phyloP scores from a whole-genome alignment of 2,888 invertebrate species.

The Steromphala cineraria region DNA sequence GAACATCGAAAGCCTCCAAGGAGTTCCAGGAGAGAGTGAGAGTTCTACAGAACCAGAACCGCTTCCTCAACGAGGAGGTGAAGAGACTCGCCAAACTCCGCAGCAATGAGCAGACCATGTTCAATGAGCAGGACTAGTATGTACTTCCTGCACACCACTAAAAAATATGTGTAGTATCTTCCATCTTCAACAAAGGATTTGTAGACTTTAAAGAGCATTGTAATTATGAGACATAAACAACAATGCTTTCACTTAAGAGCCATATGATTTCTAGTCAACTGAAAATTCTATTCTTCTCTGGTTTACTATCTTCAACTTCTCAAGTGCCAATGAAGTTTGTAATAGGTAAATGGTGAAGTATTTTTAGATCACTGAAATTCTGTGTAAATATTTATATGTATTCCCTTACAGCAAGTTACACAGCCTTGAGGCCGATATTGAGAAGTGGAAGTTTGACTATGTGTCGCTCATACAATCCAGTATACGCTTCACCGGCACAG shows the following conservation, averaged over 20 bases:
- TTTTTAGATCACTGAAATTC: too few species aligned
- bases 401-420: constrained; percentile 67
- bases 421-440: constrained; percentile 72
- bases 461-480: constrained; percentile 77
- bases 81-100: constrained; percentile 73
- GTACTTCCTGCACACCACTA: constrained; percentile 20
- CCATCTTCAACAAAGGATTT: too few species aligned
- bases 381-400: background rate
- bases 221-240: too few species aligned
- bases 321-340: too few species aligned
- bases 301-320: too few species aligned
- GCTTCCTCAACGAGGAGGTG: constrained; percentile 77
- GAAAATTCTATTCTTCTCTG: too few species aligned
- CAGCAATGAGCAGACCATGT: constrained; percentile 69
- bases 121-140: constrained; percentile 67
- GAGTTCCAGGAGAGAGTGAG: constrained; percentile 66
- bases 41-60: constrained; percentile 76
- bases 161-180: too few species aligned
- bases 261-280: too few species aligned
- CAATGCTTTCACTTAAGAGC: too few species aligned
- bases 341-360: too few species aligned
- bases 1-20: constrained; percentile 35
- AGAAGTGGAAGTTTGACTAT: constrained; percentile 77
- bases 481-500: constrained; percentile 76
- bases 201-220: too few species aligned